Percentiles rank a stretch among this genome's conserved stretches.
Conservation (phyloP, 2,888 invertebrate species). For the Tortricodes alternella region DNA sequence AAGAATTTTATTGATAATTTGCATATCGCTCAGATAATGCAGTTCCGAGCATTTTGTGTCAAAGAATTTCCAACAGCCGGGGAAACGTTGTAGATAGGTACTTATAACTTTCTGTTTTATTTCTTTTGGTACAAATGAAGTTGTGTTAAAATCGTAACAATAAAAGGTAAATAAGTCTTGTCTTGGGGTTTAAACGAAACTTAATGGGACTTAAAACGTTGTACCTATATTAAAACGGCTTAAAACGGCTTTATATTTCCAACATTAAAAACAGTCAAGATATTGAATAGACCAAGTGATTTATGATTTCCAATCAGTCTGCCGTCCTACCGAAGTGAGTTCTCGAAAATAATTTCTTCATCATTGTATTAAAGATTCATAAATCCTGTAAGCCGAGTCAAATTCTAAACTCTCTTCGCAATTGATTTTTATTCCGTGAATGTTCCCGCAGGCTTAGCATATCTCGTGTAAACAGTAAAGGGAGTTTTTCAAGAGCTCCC, state of each 20-base stretch:
- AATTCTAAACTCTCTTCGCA: neutral
- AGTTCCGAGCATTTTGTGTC: too few relatives aligned
- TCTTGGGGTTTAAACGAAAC: too few relatives aligned
- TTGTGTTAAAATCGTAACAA: too few relatives aligned
- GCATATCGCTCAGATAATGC: too few relatives aligned
- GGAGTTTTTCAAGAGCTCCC: neutral
- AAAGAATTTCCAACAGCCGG: too few relatives aligned
- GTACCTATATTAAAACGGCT: too few relatives aligned
- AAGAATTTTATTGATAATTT: too few relatives aligned
- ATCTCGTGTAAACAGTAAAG: neutral
- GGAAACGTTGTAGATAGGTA: too few relatives aligned
- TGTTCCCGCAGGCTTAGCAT: neutral
- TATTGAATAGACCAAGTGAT: neutral
- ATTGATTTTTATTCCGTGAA: constrained; percentile 2
- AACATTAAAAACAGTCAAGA: neutral
- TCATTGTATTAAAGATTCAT: neutral
- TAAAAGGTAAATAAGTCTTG: too few relatives aligned
- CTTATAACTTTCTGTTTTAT: too few relatives aligned
- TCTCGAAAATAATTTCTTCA: neutral
- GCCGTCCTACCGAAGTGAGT: neutral
- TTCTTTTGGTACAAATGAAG: too few relatives aligned
- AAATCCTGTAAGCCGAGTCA: neutral
- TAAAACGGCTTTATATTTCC: neutral
- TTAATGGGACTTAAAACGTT: too few relatives aligned
- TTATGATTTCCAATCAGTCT: neutral